phyloP scores from a whole-genome alignment of 1,140 invertebrate species.

The Zaprionus vittiger region DNA sequence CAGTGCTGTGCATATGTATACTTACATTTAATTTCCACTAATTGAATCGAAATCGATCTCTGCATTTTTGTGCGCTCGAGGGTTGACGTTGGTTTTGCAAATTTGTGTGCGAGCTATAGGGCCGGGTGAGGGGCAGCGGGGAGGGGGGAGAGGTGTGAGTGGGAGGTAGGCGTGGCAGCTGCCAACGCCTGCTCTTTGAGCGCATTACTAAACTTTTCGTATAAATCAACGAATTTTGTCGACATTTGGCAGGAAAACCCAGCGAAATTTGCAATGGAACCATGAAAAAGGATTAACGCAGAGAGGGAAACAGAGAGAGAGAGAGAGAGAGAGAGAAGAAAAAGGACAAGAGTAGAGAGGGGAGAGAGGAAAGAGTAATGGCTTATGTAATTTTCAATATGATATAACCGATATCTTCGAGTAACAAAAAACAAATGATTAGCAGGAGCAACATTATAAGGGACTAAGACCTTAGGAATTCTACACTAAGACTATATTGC shows the following conservation, averaged over 20 bases:
- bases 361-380: background rate
- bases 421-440: too few relatives aligned
- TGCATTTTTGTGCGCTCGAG: constrained; percentile 55
- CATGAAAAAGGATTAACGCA: constrained; percentile 44
- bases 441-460: too few relatives aligned
- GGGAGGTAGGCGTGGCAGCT: constrained; percentile 9
- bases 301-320: background rate
- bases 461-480: too few relatives aligned
- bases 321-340: background rate
- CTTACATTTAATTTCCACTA: constrained; percentile 83
- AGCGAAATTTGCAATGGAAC: constrained; percentile 26
- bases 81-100: constrained; percentile 58
- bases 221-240: constrained; percentile 79
- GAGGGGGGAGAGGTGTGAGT: background rate
- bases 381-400: background rate
- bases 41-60: constrained; percentile 83
- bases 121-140: background rate
- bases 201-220: constrained; percentile 77
- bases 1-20: constrained; percentile 35
- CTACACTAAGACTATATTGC: too few relatives aligned
- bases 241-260: constrained; percentile 57
- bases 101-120: constrained; percentile 1
- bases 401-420: too few relatives aligned
- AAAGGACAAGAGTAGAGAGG: background rate
- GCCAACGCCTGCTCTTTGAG: constrained; percentile 36